Base-by-base conservation (phyloP, 2,797 vertebrate genomes). In the Rhinogobio ventralis region DNA sequence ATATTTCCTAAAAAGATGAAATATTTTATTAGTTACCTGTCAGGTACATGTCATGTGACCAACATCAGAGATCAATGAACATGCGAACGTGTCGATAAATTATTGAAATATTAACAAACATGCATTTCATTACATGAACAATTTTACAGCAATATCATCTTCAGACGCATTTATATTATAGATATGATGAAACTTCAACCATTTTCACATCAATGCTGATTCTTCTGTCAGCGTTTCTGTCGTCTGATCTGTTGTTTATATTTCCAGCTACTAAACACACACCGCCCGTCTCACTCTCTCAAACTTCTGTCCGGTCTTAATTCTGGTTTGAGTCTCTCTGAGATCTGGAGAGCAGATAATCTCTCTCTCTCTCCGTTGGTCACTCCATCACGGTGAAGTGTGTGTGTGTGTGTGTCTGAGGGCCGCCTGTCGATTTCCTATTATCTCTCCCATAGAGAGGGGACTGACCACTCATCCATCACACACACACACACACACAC, bases 361-460 rank as follows among this genome's bases (percentile, higher is more conserved):
- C 74, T 77, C 66, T 80, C 75, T 42, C 78, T 72, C 66, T 67
- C 69, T 75, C 78, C 13, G 57, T 72, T n/a, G 33, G n/a, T 81
- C 28, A 45, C 73, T 87, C 69, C 64, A 87, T 88, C 86, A 85
- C 4, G 9, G 42, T 36, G 30, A 7, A 10, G 72, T 28, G 77
- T 46, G 60, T 53, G 79, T 13, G 42, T 4, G 80, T 2, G 71
- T 71, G 66, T 77, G 49, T 33, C 60, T 68, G 36, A 79, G 92
- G 93, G 93, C 91, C 88, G 93, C 93, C 92, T 95, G 95, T 95
- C 95, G 95, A 95, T 96, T 96, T 96, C 93, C 95, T 93, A 96
- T 96, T 96, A 96, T 95, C 94, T 94, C 92, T 94, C 93, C 92
- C 91, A 90, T 93, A 93, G 93, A 93, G 94, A 83, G 91, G 93